A percentile compares a stretch with the other conserved stretches of the same genome.
phyloP scores from a whole-genome alignment of 2,888 invertebrate genomes.

The Salticus scenicus region DNA sequence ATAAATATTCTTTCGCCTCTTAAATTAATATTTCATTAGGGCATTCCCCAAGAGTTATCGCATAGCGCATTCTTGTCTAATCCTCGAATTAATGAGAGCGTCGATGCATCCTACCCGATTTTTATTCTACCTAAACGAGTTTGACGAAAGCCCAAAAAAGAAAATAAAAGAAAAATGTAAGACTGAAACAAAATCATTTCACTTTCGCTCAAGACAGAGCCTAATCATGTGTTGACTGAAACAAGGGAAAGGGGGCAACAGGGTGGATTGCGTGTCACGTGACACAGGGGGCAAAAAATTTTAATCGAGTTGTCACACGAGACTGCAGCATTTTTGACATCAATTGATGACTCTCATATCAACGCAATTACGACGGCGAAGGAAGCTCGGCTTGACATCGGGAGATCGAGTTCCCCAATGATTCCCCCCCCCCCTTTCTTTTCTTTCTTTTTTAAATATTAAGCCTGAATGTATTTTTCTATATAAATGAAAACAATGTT shows the following conservation, averaged over 20 bases:
- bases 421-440: neutral
- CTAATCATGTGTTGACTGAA: conserved; percentile 20
- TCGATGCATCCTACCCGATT: neutral
- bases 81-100: conserved; percentile 3
- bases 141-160: neutral
- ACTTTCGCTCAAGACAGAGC: neutral
- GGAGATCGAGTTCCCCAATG: neutral
- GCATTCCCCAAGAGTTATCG: too few species aligned
- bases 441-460: too few species aligned
- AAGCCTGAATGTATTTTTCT: neutral
- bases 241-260: neutral
- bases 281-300: conserved; percentile 47
- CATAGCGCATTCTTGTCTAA: neutral
- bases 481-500: neutral
- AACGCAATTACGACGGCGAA: conserved; percentile 46
- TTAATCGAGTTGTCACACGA: conserved; percentile 62
- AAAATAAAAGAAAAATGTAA: neutral
- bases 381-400: conserved; percentile 26
- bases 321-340: conserved; percentile 26
- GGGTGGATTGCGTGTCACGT: conserved; percentile 25
- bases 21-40: too few species aligned
- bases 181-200: neutral
- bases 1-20: too few species aligned
- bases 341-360: conserved; percentile 50
- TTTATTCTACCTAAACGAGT: neutral